Conservation (phyloP, 1,140 invertebrate genomes). For the Schlechtendalia chinensis region DNA sequence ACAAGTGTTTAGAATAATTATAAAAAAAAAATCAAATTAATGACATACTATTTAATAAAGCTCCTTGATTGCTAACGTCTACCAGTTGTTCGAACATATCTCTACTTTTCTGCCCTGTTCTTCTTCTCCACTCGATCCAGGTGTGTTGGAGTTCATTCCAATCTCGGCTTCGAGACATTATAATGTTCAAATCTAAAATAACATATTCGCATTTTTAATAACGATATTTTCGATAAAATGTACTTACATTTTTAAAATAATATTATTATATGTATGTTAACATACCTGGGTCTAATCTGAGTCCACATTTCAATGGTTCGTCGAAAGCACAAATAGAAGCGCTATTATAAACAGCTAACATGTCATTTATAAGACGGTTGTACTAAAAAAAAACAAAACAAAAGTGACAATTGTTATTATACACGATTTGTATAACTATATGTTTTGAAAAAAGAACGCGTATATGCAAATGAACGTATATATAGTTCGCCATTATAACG, state of each 20-base stretch:
- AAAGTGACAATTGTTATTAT: neutral
- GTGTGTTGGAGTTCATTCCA: conserved; percentile 81
- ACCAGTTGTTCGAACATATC: conserved; percentile 80
- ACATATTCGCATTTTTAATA: neutral
- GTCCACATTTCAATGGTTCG: conserved; percentile 75
- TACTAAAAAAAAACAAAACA: conserved; percentile 62
- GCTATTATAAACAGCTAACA: conserved; percentile 84
- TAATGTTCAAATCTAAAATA: conserved; percentile 58
- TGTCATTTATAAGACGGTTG: conserved; percentile 80
- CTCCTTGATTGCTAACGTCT: conserved; percentile 81
- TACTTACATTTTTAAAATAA: neutral
- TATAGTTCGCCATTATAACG: neutral
- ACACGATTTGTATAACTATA: neutral
- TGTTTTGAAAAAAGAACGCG: neutral
- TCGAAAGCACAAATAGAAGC: conserved; percentile 81
- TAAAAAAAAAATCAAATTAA: neutral
- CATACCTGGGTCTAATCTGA: conserved; percentile 77
- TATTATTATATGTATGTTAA: neutral
- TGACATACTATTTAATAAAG: conserved; percentile 77
- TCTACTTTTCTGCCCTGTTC: conserved; percentile 74
- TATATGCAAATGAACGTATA: neutral
- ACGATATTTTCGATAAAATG: neutral
- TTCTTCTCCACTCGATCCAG: conserved; percentile 84
- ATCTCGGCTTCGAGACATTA: conserved; percentile 70
- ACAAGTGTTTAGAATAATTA: neutral